Evolutionary conservation across 1,140 invertebrate species (phyloP), one percentile per base, ranked within the genome.

Genomic region (Drosophila subpulchrella): DNA sequence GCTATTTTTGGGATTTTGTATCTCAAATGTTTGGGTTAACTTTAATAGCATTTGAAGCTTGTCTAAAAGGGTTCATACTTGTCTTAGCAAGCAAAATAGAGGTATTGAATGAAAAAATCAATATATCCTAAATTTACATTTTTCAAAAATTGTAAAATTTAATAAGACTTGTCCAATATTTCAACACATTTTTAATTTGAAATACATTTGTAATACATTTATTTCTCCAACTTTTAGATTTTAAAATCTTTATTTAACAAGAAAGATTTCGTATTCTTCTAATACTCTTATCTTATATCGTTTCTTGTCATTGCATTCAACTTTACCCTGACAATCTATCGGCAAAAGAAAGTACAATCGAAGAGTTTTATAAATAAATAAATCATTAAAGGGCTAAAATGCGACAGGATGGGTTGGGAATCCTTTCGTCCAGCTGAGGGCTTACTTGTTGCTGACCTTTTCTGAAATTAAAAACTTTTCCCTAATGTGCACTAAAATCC

Each of bases 361-460:
- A 24, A 27, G 24, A n/a, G 1, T 2, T 34, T 17, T n/a, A 17
- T 15, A 17, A 34, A 32, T 15, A 50, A 50, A 32, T 32, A 11
- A 51, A 17, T 30, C 30, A 51, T 34, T 30, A 15, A 51, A 11
- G 11, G 13, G 30, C 5, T 11, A 17, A 51, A 34, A 34, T 34
- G 3, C n/a, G n/a, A 12, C 8, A 57, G 11, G 24, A 55, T 15
- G 10, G 24, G 34, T 6, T 6, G 54, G 13, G 15, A 15, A 34
- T 60, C 6, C 34, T 11, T 17, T 15, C 32, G 6, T 7, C 10
- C n/a, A 53, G 50, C 50, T 11, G 8, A 12, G 4, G 1, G n/a
- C 46, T 38, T 65, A 78, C 75, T 82, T 82, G 75, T 83, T 82
- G 79, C 68, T 59, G 32, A 32, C 56, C 66, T 58, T 71, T 71